These are phyloP conservation scores for Microctonus brassicae DNA, from an alignment of 2,888 invertebrate genomes.

Conservation along the genomic window DNA sequence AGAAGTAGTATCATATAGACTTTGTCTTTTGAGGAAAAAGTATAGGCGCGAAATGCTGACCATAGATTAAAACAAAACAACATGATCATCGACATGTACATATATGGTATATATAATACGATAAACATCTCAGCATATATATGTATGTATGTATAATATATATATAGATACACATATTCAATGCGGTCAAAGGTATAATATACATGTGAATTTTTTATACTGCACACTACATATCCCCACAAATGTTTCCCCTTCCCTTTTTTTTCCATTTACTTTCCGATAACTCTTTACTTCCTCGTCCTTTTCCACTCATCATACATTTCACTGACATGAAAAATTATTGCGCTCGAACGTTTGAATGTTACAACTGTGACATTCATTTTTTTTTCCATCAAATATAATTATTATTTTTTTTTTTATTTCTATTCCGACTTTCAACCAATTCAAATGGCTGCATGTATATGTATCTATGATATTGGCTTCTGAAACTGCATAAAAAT, in stretches of 20 bases:
- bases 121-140: too few relatives aligned
- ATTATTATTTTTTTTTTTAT: conserved; percentile 16
- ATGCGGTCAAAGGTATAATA: conserved; percentile 14
- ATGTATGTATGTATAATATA: too few relatives aligned
- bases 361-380: conserved; percentile 27
- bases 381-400: conserved; percentile 9
- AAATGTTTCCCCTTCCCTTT: not conserved
- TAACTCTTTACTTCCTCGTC: conserved; percentile 1
- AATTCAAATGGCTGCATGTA: not conserved
- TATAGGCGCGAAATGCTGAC: conserved; percentile 16
- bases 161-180: conserved; percentile 1
- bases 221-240: conserved; percentile 32
- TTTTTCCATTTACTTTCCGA: not conserved
- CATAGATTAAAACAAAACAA: conserved; percentile 37
- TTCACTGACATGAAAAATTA: conserved; percentile 40
- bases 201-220: conserved; percentile 29
- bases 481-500: not conserved
- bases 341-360: conserved; percentile 15
- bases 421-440: not conserved
- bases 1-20: conserved; percentile 20
- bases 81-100: conserved; percentile 14
- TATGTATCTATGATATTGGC: not conserved
- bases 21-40: too few relatives aligned
- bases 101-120: too few relatives aligned
- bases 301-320: conserved; percentile 36